phyloP scores from a whole-genome alignment of 1,140 invertebrate genomes.

The Globodera rostochiensis region DNA sequence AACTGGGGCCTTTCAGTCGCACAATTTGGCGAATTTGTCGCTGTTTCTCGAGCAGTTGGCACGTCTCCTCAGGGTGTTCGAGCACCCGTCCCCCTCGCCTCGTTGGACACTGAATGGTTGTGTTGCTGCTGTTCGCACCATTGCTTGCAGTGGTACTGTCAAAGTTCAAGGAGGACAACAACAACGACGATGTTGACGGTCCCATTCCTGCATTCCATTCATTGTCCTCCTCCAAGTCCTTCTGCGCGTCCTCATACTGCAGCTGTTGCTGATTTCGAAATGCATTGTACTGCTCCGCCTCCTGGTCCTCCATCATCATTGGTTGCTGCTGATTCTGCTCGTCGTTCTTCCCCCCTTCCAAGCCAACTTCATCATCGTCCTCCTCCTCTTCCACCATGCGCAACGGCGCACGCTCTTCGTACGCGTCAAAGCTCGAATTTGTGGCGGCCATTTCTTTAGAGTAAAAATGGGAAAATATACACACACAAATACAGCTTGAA shows the following conservation, averaged over 20 bases:
- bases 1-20: slow-evolving; percentile 19
- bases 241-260: not conserved
- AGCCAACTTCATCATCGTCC: slow-evolving; percentile 4
- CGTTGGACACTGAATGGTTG: too few relatives aligned
- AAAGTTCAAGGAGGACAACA: not conserved
- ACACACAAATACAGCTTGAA: too few relatives aligned
- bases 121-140: too few relatives aligned
- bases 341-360: not conserved
- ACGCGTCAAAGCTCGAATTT: too few relatives aligned
- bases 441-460: slow-evolving; percentile 1
- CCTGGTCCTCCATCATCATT: not conserved
- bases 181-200: not conserved
- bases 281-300: not conserved
- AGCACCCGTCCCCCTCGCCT: too few relatives aligned
- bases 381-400: slow-evolving; percentile 18
- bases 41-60: slow-evolving; percentile 18
- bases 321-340: not conserved
- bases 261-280: not conserved
- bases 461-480: not conserved
- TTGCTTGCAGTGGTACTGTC: too few relatives aligned
- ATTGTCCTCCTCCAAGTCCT: not conserved
- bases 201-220: not conserved
- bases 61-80: too few relatives aligned
- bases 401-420: not conserved
- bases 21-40: slow-evolving; percentile 16